Base-by-base conservation (phyloP, 2,888 invertebrate species). In the Zelleria hepariella region DNA sequence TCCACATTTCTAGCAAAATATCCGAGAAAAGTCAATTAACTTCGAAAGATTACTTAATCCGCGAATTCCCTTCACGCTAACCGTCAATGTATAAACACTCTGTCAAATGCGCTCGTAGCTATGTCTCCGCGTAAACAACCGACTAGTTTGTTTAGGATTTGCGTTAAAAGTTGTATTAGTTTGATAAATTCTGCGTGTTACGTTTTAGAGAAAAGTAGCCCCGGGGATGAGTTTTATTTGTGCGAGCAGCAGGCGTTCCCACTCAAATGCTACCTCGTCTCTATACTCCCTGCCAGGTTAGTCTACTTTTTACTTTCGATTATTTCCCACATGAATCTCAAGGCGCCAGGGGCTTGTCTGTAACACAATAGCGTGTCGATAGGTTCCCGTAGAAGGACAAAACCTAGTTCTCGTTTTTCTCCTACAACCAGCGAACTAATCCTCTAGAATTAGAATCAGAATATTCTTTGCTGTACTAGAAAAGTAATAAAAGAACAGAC, bases 111-210 rank as follows among this genome's bases (percentile, higher is more conserved):
- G 23, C 26, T 32, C 51, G 23, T 51, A 58, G 32, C 63, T 63
- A 89, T 89, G 88, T 81, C 88, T 65, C 89, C 89, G 65, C 79
- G 73, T 66, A 88, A 82, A 72, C 82, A 87, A 66, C 89, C 89
- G 24, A 71, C 64, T 74, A 82, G 77, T 69, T 77, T 89, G 63
- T 83, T 80, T 65, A 78, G 77, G 70, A 67, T 84, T 62, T 80
- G 84, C 70, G 71, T 87, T 64, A 83, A 77, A 75, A 81, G 70
- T 74, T 77, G 82, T 66, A 78, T 89, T 69, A 66, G 66, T 71
- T 68, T 86, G 63, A 84, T 89, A 64, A 86, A 86, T 78, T 78
- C 77, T 26, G 82, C 83, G 73, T 86, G 85, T 74, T 79, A 80
- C 73, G 69, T 72, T 66, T 85, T 89, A 63, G 86, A 86, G 74